phyloP scores from a whole-genome alignment of 2,797 vertebrate genomes.

The Gambusia yucatana region DNA sequence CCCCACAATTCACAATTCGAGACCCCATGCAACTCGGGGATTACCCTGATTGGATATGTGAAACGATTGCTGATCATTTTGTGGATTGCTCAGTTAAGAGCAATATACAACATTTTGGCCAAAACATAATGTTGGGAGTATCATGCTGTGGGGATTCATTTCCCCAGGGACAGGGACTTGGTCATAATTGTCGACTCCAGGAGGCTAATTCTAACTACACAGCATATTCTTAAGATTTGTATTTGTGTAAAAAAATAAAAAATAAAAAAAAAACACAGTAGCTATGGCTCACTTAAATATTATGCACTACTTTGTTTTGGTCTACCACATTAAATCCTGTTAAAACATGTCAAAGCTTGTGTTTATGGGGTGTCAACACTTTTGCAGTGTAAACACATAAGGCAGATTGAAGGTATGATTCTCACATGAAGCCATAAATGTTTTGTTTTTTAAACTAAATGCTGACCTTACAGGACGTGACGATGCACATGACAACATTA shows the following conservation, averaged over 20 bases:
- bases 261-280: background rate
- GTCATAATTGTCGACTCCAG: background rate
- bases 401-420: conserved; percentile 19
- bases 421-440: background rate
- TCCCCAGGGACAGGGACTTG: background rate
- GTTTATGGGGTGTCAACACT: background rate
- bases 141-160: background rate
- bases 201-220: background rate
- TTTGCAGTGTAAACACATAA: background rate
- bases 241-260: background rate
- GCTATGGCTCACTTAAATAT: background rate
- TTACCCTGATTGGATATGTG: background rate
- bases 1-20: background rate
- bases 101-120: background rate
- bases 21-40: background rate
- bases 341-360: background rate
- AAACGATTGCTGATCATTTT: background rate
- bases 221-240: background rate
- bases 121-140: background rate
- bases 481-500: conserved; percentile 27
- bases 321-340: background rate
- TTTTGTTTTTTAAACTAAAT: background rate
- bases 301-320: background rate
- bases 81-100: background rate
- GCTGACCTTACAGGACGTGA: conserved; percentile 43